A percentile compares a stretch with the other conserved stretches of the same genome.
Conservation (phyloP, 92 coral and sea anemone species). For the Nematostella vectensis region DNA sequence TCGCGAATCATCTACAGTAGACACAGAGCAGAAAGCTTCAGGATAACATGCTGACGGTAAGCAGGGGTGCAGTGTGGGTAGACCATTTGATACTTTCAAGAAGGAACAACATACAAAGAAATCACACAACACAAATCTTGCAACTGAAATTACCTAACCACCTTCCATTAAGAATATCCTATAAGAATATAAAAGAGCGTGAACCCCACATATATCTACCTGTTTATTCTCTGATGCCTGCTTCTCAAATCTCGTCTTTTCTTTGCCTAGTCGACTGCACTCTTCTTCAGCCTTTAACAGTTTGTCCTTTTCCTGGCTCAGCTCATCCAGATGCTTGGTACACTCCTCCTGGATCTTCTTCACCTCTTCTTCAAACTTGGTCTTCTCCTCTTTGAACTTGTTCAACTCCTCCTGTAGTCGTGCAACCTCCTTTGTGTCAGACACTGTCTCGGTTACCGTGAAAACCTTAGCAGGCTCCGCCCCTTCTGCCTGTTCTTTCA, state of each 20-base stretch:
- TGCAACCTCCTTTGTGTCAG: constrained; percentile 54
- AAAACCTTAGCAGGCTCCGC: constrained; percentile 10
- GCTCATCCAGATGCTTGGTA: constrained; percentile 48
- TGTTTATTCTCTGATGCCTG: constrained; percentile 80
- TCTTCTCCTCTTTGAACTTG: constrained; percentile 38
- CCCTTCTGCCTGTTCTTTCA: constrained; percentile 34
- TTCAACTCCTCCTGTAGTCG: constrained; percentile 29
- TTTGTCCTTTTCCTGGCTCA: constrained; percentile 44
- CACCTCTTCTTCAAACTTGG: constrained; percentile 45
- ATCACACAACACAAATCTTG: too few species aligned
- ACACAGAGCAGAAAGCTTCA: neutral
- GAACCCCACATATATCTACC: too few species aligned
- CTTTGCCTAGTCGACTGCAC: constrained; percentile 52
- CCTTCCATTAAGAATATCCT: too few species aligned
- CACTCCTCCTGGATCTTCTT: constrained; percentile 47
- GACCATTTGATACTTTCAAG: too few species aligned
- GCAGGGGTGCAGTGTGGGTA: too few species aligned
- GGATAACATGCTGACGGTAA: too few species aligned
- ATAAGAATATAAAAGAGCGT: too few species aligned
- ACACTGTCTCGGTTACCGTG: constrained; percentile 33
- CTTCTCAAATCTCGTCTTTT: constrained; percentile 73
- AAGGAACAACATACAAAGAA: too few species aligned
- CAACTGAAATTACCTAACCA: too few species aligned
- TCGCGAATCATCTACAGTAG: constrained; percentile 68
- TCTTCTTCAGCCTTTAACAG: constrained; percentile 55